phyloP scores from a whole-genome alignment of 2,888 invertebrate species.

The Parthenolecanium corni region DNA sequence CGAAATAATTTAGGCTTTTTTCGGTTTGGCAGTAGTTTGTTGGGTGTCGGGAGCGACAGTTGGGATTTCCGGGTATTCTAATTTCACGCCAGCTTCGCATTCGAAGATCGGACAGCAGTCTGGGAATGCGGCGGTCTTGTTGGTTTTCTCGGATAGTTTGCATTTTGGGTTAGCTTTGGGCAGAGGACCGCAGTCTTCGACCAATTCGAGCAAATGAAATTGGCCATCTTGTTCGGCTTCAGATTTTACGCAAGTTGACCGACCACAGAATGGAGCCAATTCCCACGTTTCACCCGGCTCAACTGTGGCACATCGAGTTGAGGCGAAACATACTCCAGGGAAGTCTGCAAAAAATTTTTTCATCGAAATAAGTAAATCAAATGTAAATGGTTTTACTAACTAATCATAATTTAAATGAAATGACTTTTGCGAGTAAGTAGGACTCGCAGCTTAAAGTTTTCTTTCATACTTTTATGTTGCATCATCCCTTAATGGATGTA shows the following conservation, averaged over 20 bases:
- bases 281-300: slow-evolving; percentile 79
- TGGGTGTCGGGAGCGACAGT: slow-evolving; percentile 42
- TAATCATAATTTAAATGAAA: no score
- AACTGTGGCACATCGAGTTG: slow-evolving; percentile 76
- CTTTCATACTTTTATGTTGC: no score
- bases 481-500: no score
- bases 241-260: slow-evolving; percentile 71
- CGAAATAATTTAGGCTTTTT: slow-evolving; percentile 9
- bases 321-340: slow-evolving; percentile 83
- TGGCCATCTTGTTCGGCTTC: slow-evolving; percentile 53
- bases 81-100: slow-evolving; percentile 70
- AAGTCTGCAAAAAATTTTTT: slow-evolving; percentile 54
- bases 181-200: slow-evolving; percentile 80
- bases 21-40: slow-evolving; percentile 31
- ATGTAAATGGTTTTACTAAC: no score
- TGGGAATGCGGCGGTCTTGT: slow-evolving; percentile 80
- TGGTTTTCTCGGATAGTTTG: slow-evolving; percentile 77
- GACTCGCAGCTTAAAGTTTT: no score
- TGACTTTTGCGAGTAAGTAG: no score
- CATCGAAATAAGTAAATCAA: neutral
- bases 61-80: slow-evolving; percentile 75
- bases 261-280: slow-evolving; percentile 78
- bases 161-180: slow-evolving; percentile 68
- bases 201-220: slow-evolving; percentile 39
- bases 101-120: slow-evolving; percentile 74